Conservation (phyloP, 2,113 vertebrate genomes). For the Aspidoscelis tigris region DNA sequence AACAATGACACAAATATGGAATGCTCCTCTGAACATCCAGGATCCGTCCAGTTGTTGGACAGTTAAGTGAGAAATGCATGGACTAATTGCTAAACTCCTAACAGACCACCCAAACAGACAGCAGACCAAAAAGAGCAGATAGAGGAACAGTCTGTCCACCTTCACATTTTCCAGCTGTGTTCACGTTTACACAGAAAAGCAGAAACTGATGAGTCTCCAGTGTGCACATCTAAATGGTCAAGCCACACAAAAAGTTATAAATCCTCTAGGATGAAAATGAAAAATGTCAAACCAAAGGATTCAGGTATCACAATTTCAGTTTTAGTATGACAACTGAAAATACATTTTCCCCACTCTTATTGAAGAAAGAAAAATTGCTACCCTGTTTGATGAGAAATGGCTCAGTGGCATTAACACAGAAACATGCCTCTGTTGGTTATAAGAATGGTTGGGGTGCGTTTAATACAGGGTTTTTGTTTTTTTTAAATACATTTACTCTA, state of each 20-base stretch:
- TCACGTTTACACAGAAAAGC: neutral
- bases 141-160: slow-evolving; percentile 32
- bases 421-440: neutral
- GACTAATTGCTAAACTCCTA: slow-evolving; percentile 37
- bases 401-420: neutral
- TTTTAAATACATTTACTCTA: neutral
- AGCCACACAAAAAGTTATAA: slow-evolving; percentile 4
- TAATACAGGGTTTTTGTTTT: too few relatives aligned
- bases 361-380: neutral
- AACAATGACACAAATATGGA: slow-evolving; percentile 38
- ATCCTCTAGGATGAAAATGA: neutral
- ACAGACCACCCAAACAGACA: slow-evolving; percentile 57
- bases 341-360: neutral
- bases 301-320: slow-evolving; percentile 9
- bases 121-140: slow-evolving; percentile 13
- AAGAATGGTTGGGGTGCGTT: neutral
- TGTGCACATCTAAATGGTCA: neutral
- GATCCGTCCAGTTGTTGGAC: slow-evolving; percentile 48
- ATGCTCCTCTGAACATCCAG: slow-evolving; percentile 46
- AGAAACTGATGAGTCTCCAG: slow-evolving; percentile 3
- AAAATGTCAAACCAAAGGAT: slow-evolving; percentile 8
- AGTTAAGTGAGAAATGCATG: slow-evolving; percentile 49
- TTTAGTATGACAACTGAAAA: slow-evolving; percentile 15
- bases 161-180: slow-evolving; percentile 42
- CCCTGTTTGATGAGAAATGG: neutral